Percentiles rank a stretch among this genome's conserved stretches.
Evolutionary conservation across 2,888 invertebrate species (phyloP).

Genomic region (Leistus spinibarbis): DNA sequence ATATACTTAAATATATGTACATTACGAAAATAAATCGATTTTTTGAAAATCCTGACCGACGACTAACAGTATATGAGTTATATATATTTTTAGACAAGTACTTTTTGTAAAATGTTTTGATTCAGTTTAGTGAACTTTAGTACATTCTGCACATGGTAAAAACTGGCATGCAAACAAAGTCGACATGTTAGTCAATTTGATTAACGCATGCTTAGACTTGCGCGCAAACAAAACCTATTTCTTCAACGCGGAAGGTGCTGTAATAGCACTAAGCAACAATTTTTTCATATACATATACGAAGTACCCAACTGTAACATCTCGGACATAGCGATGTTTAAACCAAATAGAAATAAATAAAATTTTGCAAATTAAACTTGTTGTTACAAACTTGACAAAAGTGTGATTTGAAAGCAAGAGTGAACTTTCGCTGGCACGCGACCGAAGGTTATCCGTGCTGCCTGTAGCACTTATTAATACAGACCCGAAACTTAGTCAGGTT

Average conservation of each 20-base stretch:
- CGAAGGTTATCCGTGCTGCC: slow-evolving; percentile 5
- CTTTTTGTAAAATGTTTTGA: no score
- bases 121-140: no score
- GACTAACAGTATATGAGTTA: no score
- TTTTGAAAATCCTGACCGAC: no score
- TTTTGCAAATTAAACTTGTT: neutral
- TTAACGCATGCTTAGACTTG: neutral
- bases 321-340: neutral
- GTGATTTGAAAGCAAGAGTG: neutral
- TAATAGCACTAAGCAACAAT: neutral
- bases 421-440: slow-evolving; percentile 32
- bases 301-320: neutral
- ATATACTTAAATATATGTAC: no score
- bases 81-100: no score
- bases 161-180: neutral
- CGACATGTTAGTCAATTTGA: neutral
- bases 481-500: neutral
- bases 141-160: no score
- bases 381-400: neutral
- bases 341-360: neutral
- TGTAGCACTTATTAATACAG: neutral
- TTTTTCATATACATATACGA: neutral
- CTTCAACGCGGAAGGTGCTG: neutral
- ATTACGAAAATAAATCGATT: no score
- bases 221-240: neutral